Conservation (phyloP, 2,797 vertebrate genomes). For the Cuniculus paca region DNA sequence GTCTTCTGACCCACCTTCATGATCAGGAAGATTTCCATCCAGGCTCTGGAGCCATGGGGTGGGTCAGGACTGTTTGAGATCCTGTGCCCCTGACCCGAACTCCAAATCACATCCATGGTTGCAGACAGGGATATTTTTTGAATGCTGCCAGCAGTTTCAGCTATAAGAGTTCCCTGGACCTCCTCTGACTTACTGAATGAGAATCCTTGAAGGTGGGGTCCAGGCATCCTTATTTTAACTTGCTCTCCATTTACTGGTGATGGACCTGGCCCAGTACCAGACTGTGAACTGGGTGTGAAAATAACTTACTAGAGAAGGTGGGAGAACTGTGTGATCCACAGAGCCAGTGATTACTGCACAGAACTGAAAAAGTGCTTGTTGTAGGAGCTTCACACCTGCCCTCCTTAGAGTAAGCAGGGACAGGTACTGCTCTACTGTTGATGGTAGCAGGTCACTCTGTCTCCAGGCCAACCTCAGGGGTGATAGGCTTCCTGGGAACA, state of each 20-base stretch:
- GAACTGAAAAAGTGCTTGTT: neutral
- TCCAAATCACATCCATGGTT: neutral
- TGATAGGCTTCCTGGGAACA: neutral
- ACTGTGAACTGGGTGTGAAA: neutral
- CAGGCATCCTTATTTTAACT: neutral
- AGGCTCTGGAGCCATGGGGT: neutral
- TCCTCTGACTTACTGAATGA: neutral
- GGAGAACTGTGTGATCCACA: neutral
- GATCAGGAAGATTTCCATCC: neutral
- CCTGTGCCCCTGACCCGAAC: neutral
- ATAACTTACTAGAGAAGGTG: neutral
- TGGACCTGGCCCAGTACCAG: neutral
- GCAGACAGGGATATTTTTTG: neutral
- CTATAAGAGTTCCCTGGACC: neutral
- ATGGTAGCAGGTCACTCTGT: neutral
- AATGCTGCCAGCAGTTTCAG: neutral
- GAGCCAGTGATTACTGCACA: neutral
- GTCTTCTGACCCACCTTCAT: neutral
- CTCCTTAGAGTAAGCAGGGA: neutral
- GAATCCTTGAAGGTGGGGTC: neutral
- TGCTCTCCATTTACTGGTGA: fast-evolving
- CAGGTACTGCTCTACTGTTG: neutral
- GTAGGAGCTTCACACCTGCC: neutral
- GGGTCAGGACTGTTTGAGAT: neutral
- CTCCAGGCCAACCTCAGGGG: neutral